Evolutionary conservation across 2,888 invertebrate species (phyloP).

Genomic region (Sarcophaga rosellei): DNA sequence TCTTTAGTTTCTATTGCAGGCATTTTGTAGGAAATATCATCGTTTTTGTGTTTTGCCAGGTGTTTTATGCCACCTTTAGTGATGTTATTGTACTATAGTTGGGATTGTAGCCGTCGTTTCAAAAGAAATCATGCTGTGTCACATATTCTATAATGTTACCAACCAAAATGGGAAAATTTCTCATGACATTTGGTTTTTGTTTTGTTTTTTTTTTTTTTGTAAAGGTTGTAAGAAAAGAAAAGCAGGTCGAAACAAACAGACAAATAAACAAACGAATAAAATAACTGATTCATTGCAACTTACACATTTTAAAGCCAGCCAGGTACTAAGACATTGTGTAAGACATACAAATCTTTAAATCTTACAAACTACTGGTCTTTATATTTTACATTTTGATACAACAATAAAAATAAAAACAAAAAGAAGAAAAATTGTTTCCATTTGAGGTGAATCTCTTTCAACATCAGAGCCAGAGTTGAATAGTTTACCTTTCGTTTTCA

Average conservation of each 20-base stretch:
- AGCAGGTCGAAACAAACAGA: neutral
- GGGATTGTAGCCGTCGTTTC: neutral
- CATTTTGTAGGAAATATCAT: neutral
- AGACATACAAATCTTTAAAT: neutral
- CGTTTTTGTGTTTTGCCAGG: neutral
- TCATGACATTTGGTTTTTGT: conserved; percentile 50
- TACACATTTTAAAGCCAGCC: neutral
- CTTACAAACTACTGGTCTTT: conserved; percentile 21
- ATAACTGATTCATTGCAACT: neutral
- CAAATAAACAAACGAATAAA: neutral
- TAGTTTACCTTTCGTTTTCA: neutral
- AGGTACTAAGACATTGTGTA: neutral
- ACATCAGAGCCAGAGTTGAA: conserved; percentile 31
- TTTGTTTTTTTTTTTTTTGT: neutral
- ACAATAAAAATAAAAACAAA: neutral
- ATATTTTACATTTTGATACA: neutral
- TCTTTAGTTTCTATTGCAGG: too few relatives aligned
- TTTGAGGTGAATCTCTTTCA: conserved; percentile 8
- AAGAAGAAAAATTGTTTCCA: neutral
- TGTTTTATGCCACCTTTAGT: conserved; percentile 5
- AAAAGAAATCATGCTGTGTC: conserved; percentile 50
- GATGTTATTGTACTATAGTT: neutral
- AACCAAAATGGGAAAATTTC: conserved; percentile 28
- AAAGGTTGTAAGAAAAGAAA: neutral
- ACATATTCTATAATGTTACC: conserved; percentile 44